phyloP scores from a whole-genome alignment of 2,113 vertebrate species.

The Lycaon pictus region DNA sequence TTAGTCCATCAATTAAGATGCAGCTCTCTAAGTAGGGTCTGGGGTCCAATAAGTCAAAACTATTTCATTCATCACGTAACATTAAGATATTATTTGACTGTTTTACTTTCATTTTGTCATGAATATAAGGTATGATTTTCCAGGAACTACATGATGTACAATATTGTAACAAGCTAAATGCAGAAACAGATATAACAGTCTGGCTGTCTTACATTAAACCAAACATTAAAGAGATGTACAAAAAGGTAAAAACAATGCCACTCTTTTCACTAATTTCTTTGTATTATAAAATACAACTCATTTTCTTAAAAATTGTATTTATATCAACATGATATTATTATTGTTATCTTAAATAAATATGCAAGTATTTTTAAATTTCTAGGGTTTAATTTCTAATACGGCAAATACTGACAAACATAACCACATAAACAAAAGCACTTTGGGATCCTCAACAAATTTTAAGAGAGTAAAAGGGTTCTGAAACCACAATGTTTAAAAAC shows the following conservation, averaged over 20 bases:
- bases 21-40: neutral
- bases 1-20: neutral
- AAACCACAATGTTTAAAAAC: slow-evolving; percentile 45
- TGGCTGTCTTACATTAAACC: neutral
- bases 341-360: slow-evolving; percentile 18
- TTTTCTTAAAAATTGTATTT: slow-evolving; percentile 51
- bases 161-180: neutral
- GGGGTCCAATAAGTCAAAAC: neutral
- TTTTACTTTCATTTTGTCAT: neutral
- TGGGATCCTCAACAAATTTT: slow-evolving; percentile 20
- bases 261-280: slow-evolving; percentile 8
- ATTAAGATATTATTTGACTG: neutral
- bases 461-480: neutral
- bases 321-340: neutral
- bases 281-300: slow-evolving; percentile 34
- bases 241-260: slow-evolving; percentile 16
- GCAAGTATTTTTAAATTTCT: neutral
- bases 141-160: neutral
- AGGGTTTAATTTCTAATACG: neutral
- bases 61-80: neutral
- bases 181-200: neutral
- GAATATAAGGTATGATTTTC: neutral
- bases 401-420: slow-evolving; percentile 34
- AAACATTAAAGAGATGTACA: slow-evolving; percentile 30
- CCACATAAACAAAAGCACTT: slow-evolving; percentile 27